Conservation (phyloP, 2,797 vertebrate species). For the Poecilia velifera region DNA sequence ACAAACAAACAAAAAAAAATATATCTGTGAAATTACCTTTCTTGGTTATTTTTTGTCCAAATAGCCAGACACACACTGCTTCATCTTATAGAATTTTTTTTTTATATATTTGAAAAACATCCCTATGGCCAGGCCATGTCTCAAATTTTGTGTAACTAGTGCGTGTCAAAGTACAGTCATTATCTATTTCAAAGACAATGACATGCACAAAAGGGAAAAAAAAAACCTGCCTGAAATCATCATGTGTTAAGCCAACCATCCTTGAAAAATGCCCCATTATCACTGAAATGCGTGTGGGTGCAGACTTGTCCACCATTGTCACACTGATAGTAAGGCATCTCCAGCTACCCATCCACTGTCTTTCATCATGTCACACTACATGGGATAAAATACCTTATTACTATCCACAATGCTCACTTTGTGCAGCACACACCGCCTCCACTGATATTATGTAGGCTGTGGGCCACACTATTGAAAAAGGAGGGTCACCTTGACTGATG, state of each 20-base stretch:
- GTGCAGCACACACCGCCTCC: constrained; percentile 39
- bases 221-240: constrained; percentile 4
- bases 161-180: background rate
- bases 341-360: constrained; percentile 38
- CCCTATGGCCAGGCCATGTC: background rate
- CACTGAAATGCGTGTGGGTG: constrained; percentile 23
- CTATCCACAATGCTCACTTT: constrained; percentile 53
- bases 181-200: background rate
- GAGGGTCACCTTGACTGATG: constrained; percentile 81
- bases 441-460: constrained; percentile 67
- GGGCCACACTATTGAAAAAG: constrained; percentile 72
- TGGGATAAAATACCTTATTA: constrained; percentile 55
- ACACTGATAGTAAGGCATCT: constrained; percentile 32
- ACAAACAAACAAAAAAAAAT: background rate
- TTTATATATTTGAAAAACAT: background rate
- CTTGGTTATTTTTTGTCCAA: background rate
- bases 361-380: constrained; percentile 51
- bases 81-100: background rate
- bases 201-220: background rate
- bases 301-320: constrained; percentile 34
- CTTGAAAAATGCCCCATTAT: constrained; percentile 17
- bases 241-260: constrained; percentile 7
- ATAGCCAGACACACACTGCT: background rate
- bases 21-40: background rate
- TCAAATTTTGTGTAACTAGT: background rate